A percentile compares a stretch with the other conserved stretches of the same genome.
Conservation (phyloP, 2,888 invertebrate species). For the Lamproptera curius region DNA sequence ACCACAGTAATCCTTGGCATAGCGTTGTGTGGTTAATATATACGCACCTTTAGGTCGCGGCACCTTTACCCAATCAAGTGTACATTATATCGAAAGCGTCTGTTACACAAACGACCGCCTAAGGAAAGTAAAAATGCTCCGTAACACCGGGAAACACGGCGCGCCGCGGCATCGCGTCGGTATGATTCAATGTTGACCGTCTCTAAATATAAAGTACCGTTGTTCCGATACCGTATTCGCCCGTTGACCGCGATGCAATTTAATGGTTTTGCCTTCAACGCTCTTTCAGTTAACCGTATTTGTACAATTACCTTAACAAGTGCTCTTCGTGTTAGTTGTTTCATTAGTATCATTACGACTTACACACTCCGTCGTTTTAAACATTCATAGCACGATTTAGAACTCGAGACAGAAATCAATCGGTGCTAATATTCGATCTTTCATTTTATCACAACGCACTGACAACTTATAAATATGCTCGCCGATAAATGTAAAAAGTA, state of each 20-base stretch:
- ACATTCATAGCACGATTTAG: too few relatives aligned
- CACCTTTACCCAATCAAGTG: constrained; percentile 17
- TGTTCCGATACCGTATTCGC: constrained; percentile 55
- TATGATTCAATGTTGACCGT: constrained; percentile 63
- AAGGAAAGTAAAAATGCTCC: constrained; percentile 45
- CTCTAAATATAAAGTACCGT: constrained; percentile 69
- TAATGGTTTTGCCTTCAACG: constrained; percentile 45
- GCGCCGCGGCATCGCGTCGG: constrained; percentile 42
- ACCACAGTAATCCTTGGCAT: too few relatives aligned
- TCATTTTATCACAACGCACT: too few relatives aligned
- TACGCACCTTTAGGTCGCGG: too few relatives aligned
- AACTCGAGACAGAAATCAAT: too few relatives aligned
- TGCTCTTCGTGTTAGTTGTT: too few relatives aligned
- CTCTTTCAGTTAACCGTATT: constrained; percentile 38
- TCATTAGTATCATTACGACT: too few relatives aligned
- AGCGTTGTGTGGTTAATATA: too few relatives aligned
- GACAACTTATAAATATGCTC: too few relatives aligned
- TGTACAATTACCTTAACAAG: constrained; percentile 36
- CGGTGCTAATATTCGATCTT: too few relatives aligned
- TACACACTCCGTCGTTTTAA: too few relatives aligned
- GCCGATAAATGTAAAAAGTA: too few relatives aligned
- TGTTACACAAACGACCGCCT: constrained; percentile 5
- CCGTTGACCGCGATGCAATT: constrained; percentile 56
- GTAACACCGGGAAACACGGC: constrained; percentile 47
- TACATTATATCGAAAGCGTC: constrained; percentile 2